Percentiles rank a stretch among this genome's conserved stretches.
Evolutionary conservation across 2,888 invertebrate genomes (phyloP).

Genomic region (Aquatica leii): DNA sequence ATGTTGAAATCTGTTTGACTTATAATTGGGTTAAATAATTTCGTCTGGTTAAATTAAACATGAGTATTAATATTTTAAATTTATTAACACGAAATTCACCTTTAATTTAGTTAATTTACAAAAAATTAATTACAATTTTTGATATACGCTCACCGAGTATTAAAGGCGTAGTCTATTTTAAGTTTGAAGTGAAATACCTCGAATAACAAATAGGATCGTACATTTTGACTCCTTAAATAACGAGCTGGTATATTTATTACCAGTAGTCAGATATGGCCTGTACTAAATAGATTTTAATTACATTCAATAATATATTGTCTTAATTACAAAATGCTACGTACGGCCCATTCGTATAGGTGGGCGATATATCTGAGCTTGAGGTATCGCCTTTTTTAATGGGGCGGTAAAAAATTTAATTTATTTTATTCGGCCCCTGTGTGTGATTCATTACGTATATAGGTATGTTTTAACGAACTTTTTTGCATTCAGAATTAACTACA

Average conservation of each 20-base stretch:
- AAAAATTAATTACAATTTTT: no score
- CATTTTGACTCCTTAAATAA: slow-evolving; percentile 38
- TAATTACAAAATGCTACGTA: slow-evolving; percentile 49
- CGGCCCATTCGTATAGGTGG: slow-evolving; percentile 47
- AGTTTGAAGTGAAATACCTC: slow-evolving; percentile 12
- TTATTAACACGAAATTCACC: no score
- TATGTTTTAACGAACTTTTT: slow-evolving; percentile 40
- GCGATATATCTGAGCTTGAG: slow-evolving; percentile 50
- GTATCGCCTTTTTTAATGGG: slow-evolving; percentile 47
- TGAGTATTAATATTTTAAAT: no score
- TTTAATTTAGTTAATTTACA: no score
- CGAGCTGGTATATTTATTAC: slow-evolving; percentile 43
- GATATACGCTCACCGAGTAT: no score
- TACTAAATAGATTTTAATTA: slow-evolving; percentile 59
- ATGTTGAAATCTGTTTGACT: no score
- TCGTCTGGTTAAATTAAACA: no score
- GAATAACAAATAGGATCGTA: slow-evolving; percentile 42
- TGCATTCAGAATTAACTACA: slow-evolving; percentile 25
- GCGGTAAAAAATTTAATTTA: slow-evolving; percentile 47
- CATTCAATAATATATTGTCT: slow-evolving; percentile 57
- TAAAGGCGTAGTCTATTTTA: slow-evolving; percentile 7
- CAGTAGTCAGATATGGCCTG: slow-evolving; percentile 46
- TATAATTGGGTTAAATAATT: no score
- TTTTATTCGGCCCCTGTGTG: slow-evolving; percentile 50
- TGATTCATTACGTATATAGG: slow-evolving; percentile 46